A percentile compares a stretch with the other conserved stretches of the same genome.
Conservation (phyloP, 2,888 invertebrate genomes). For the Hartigia nigra region DNA sequence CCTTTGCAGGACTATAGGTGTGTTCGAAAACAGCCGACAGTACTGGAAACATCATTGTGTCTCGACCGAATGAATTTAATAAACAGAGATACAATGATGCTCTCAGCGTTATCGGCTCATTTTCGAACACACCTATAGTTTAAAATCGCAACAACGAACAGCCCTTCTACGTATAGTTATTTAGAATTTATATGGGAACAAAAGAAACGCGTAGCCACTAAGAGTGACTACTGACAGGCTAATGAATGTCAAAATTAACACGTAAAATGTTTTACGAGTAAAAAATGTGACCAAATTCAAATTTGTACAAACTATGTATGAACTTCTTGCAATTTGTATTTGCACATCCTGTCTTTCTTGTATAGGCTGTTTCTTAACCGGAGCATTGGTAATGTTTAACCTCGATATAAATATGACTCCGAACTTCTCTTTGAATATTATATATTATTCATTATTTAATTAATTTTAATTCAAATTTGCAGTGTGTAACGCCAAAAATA, state of each 20-base stretch:
- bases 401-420: background rate
- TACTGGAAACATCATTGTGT: background rate
- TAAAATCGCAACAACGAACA: no score
- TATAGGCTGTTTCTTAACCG: conserved; percentile 40
- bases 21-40: no score
- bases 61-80: background rate
- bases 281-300: conserved; percentile 2
- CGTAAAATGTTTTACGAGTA: no score
- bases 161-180: no score
- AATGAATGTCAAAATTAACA: no score
- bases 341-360: conserved; percentile 42
- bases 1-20: no score
- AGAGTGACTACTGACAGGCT: no score
- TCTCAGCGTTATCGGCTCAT: no score
- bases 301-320: conserved; percentile 32
- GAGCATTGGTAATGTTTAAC: conserved; percentile 35
- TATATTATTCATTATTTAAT: background rate
- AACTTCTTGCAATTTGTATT: conserved; percentile 35
- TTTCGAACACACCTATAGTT: no score
- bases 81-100: background rate
- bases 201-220: no score
- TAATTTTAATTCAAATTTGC: background rate
- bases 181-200: no score
- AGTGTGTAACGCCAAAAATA: conserved; percentile 27
- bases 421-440: background rate